phyloP scores from a whole-genome alignment of 2,797 vertebrate genomes.

The Halcyon leucocephala region DNA sequence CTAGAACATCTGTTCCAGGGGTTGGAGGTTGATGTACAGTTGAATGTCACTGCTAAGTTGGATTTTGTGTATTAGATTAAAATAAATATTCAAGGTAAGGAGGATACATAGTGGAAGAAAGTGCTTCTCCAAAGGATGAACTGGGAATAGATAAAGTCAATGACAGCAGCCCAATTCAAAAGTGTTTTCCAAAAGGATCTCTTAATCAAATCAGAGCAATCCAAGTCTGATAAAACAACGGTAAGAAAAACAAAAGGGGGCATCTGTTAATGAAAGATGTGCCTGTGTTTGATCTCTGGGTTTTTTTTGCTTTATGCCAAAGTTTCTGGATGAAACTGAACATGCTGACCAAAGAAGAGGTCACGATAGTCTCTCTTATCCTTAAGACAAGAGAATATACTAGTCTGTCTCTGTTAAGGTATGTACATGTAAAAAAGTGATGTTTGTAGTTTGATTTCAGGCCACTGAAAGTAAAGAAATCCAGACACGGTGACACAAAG shows the following conservation, averaged over 20 bases:
- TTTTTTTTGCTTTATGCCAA: background rate
- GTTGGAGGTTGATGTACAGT: background rate
- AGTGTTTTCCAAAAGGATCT: background rate
- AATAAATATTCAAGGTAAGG: background rate
- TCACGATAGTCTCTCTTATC: background rate
- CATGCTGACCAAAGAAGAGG: background rate
- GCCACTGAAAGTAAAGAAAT: conserved; percentile 13
- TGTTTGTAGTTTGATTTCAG: background rate
- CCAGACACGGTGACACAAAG: background rate
- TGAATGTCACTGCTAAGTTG: background rate
- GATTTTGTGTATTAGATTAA: background rate
- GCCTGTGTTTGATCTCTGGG: background rate
- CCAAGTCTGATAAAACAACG: background rate
- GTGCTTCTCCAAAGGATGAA: background rate
- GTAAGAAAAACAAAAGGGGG: background rate
- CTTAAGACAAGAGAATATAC: background rate
- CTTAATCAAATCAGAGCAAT: background rate
- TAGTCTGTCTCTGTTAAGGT: background rate
- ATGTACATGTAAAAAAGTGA: background rate
- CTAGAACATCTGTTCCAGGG: background rate
- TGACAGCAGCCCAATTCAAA: background rate
- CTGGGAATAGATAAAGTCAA: background rate
- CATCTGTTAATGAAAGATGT: background rate
- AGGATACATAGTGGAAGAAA: background rate
- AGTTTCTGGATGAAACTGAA: background rate